Base-by-base conservation (phyloP, 2,113 vertebrate species). In the Chunga burmeisteri region DNA sequence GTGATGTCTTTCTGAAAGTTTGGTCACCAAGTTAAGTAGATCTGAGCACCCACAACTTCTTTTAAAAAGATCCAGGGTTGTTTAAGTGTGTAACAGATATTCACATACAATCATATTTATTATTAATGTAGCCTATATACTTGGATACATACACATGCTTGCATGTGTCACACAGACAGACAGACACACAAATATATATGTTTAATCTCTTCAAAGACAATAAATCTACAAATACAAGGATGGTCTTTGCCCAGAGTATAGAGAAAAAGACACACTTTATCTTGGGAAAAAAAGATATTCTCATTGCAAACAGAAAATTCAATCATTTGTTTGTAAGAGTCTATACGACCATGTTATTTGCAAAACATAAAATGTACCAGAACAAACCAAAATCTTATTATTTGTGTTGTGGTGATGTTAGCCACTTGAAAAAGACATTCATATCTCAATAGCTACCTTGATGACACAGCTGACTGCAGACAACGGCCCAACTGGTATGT, bases 141-240 rank as follows among this genome's bases (percentile, higher is more conserved):
- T 42, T 71, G 47, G 74, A 38, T 2, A 8, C 2, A 4, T 19
- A 49, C 6, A 19, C 4, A 18, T 29, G 13, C 25, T 44, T 30
- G 44, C 13, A 32, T 0, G 0, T 11, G 14, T 17, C 9, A 8
- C 4, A 13, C 3, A 3, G 1, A 9, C 7, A 18, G 13, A 34
- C 32, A 72, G n/a, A 49, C 40, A 49, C 8, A 68, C 3, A 75
- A 14, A 71, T 29, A 44, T 7, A 3, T 26, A n/a, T 9, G 10
- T 44, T 83, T 67, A 49, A 46, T 70, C 10, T 67, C 46, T 50
- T 66, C 26, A 53, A 73, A 90, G 26, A n/a, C 40, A 83, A 29
- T 42, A 2, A n/a, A 56, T 61, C 40, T 81, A 66, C 10, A 93
- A 65, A 66, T 22, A 8, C 11, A 88, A 72, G 21, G 16, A 16